These are phyloP conservation scores for Morone chrysops DNA, from an alignment of 2,113 vertebrate genomes.

Conservation along the genomic window DNA sequence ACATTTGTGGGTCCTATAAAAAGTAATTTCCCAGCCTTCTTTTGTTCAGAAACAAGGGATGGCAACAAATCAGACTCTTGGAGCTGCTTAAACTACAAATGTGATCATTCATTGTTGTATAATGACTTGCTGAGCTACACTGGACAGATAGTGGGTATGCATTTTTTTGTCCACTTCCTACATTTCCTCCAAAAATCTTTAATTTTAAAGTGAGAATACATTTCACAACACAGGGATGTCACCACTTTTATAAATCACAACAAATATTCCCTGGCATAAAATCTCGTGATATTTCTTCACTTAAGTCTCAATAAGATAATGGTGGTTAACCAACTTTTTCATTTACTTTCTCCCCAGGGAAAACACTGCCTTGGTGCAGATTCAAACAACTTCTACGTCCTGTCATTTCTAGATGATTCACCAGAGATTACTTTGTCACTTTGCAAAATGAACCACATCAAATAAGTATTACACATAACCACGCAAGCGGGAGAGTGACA, in stretches of 20 bases:
- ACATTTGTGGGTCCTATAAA: constrained; percentile 9
- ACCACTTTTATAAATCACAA: not conserved
- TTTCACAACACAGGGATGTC: not conserved
- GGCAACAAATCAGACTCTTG: constrained; percentile 2
- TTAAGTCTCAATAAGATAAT: not conserved
- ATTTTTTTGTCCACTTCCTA: not conserved
- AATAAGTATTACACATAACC: constrained; percentile 17
- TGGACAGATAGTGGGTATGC: not conserved
- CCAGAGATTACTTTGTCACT: constrained; percentile 43
- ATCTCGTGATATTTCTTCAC: not conserved
- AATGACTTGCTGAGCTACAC: not conserved
- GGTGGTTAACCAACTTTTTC: constrained; percentile 26
- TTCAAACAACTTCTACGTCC: constrained; percentile 22
- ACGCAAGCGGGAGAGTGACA: constrained; percentile 49
- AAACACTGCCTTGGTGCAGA: constrained; percentile 2
- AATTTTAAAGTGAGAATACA: not conserved
- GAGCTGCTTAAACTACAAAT: constrained; percentile 6
- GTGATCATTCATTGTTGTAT: not conserved
- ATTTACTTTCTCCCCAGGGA: not conserved
- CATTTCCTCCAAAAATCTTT: not conserved
- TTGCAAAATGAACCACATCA: constrained; percentile 10
- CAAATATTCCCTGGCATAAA: not conserved
- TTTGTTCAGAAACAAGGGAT: constrained; percentile 11
- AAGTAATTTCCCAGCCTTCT: constrained; percentile 16
- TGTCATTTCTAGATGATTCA: constrained; percentile 20